Evolutionary conservation across 2,113 vertebrate genomes (phyloP), one percentile per base, ranked within the genome.

Genomic region (Cettia cetti): DNA sequence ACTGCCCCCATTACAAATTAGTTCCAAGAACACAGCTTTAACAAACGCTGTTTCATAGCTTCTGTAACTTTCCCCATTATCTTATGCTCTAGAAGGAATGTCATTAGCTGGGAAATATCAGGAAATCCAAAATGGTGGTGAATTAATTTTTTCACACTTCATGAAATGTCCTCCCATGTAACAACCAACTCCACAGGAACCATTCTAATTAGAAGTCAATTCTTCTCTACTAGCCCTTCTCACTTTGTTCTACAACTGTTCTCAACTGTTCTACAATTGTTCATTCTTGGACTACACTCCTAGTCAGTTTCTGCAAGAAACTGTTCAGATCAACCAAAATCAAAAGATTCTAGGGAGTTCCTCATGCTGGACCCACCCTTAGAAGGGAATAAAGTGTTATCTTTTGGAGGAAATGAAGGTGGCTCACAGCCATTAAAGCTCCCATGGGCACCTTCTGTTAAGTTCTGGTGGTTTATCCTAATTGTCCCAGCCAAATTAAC

Each of bases 101-200:
- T 71, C n/a, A 81, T n/a, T 59, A 83, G 40, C 19, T 2, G 2
- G 35, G 23, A 90, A 84, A 37, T 28, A 74, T 3, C 28, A 82
- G 65, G 39, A 86, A 89, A 95, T 75, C 3, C 39, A 78, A 89
- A 91, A 63, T 13, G 42, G 50, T 37, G 71, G 35, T 37, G 35
- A 88, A 69, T 44, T 47, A 70, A 57, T 57, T 77, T 54, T 45
- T 72, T 69, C 33, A 40, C 9, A 18, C 12, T n/a, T 61, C 30
- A n/a, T 35, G 26, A 89, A 86, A 69, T 0, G 0, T 31, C 6
- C 20, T 71, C 49, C 37, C 4, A 0, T 40, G 28, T 40, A 92
- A 65, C 12, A 91, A 69, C 13, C n/a, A 82, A 19, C 10, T 69
- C n/a, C 1, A 11, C 0, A 35, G n/a, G 21, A 77, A 57, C 12